Percentiles rank a stretch among this genome's conserved stretches.
These are phyloP conservation scores for Pangasianodon gigas DNA, from an alignment of 2,113 vertebrate species.

Conservation along the genomic window DNA sequence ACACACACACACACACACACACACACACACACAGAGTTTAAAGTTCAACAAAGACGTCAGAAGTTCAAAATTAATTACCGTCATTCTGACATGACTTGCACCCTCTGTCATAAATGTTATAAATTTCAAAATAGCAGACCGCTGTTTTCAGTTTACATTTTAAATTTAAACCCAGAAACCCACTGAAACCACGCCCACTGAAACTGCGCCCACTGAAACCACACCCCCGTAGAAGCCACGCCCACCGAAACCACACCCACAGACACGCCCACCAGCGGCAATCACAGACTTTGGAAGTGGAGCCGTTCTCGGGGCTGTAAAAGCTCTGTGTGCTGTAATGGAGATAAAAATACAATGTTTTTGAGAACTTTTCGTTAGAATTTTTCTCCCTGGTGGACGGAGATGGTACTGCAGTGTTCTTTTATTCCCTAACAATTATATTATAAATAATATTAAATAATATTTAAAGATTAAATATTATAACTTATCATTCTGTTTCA, in stretches of 20 bases:
- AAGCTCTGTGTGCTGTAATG: too few species aligned
- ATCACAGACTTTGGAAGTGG: too few species aligned
- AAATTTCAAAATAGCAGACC: not conserved
- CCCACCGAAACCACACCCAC: not conserved
- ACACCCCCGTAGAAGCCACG: not conserved
- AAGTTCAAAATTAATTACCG: not conserved
- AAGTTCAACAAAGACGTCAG: not conserved
- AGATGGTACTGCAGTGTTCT: not conserved
- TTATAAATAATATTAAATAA: not conserved
- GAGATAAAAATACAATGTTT: too few species aligned
- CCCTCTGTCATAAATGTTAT: not conserved
- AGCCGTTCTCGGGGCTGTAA: too few species aligned
- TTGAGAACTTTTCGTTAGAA: too few species aligned
- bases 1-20: not conserved
- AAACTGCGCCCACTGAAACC: not conserved
- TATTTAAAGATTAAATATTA: not conserved
- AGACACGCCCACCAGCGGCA: not conserved
- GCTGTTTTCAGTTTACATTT: not conserved
- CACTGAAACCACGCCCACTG: not conserved
- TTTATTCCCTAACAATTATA: too few species aligned
- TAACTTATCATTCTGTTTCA: not conserved
- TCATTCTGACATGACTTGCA: not conserved
- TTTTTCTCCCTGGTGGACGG: not conserved
- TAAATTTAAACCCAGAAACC: not conserved
- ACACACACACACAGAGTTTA: not conserved